These are phyloP conservation scores for Eudasyphora cyanicolor DNA, from an alignment of 2,888 invertebrate genomes.

Conservation along the genomic window DNA sequence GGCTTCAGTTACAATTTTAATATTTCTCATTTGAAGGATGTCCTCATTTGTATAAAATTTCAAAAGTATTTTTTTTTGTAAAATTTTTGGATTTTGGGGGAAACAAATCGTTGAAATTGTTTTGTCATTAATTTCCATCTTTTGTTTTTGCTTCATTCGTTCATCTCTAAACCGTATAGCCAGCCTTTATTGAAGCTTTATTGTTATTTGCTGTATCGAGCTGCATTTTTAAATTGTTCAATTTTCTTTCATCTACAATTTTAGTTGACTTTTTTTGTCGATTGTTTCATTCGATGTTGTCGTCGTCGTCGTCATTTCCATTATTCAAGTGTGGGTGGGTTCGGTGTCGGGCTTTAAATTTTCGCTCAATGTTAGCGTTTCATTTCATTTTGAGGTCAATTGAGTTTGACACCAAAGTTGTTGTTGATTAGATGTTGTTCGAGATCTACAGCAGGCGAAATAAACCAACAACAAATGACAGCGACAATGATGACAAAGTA, in stretches of 20 bases:
- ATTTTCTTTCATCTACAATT: background rate
- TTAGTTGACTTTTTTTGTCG: background rate
- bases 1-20: too few species aligned
- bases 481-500: background rate
- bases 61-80: too few species aligned
- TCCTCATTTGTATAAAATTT: too few species aligned
- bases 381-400: slow-evolving; percentile 55
- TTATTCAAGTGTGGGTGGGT: background rate
- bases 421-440: background rate
- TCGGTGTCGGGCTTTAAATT: slow-evolving; percentile 15
- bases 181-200: too few species aligned
- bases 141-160: too few species aligned
- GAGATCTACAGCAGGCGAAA: background rate
- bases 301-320: background rate
- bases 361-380: slow-evolving; percentile 29
- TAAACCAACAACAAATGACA: background rate
- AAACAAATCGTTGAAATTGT: too few species aligned
- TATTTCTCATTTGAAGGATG: too few species aligned
- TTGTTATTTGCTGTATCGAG: too few species aligned
- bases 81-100: too few species aligned
- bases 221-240: background rate
- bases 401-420: slow-evolving; percentile 54
- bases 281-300: background rate
- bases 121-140: too few species aligned
- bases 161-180: too few species aligned